Evolutionary conservation across 2,888 invertebrate species (phyloP).

Genomic region (Erebia aethiops): DNA sequence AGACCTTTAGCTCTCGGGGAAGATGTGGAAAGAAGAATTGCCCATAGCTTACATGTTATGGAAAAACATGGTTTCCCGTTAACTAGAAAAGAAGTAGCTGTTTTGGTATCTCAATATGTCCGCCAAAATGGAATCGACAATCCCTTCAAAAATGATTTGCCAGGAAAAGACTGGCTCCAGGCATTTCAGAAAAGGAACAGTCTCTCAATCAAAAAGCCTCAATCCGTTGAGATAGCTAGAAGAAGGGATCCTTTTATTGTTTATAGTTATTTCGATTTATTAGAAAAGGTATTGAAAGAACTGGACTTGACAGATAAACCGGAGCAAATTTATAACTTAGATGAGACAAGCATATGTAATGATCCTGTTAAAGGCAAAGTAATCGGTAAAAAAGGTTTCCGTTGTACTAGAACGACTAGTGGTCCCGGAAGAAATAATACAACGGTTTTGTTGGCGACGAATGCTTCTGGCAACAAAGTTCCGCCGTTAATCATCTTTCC

Average conservation of each 20-base stretch:
- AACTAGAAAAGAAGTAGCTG: slow-evolving; percentile 8
- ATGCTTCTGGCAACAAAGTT: slow-evolving; percentile 1
- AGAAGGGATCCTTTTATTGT: slow-evolving; percentile 22
- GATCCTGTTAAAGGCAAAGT: slow-evolving; percentile 1
- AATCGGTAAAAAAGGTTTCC: slow-evolving; percentile 1
- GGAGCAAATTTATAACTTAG: slow-evolving; percentile 31
- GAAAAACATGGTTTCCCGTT: slow-evolving; percentile 8
- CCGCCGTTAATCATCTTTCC: neutral
- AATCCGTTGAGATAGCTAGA: slow-evolving; percentile 49
- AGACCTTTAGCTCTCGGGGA: slow-evolving; percentile 3
- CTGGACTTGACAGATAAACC: slow-evolving; percentile 22
- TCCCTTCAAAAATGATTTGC: slow-evolving; percentile 28
- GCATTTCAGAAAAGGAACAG: slow-evolving; percentile 47
- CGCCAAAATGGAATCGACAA: slow-evolving; percentile 5
- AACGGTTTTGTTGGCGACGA: neutral
- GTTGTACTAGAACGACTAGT: neutral
- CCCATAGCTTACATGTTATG: slow-evolving; percentile 8
- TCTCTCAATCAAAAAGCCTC: slow-evolving; percentile 55
- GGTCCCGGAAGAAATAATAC: slow-evolving; percentile 1
- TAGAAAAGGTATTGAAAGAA: slow-evolving; percentile 27
- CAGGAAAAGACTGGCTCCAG: slow-evolving; percentile 50
- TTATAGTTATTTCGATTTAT: slow-evolving; percentile 23
- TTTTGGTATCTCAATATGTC: slow-evolving; percentile 8
- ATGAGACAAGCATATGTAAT: slow-evolving; percentile 26
- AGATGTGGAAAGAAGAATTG: slow-evolving; percentile 9